Base-by-base conservation (phyloP, 2,888 invertebrate genomes). In the Coleophora flavipennella region DNA sequence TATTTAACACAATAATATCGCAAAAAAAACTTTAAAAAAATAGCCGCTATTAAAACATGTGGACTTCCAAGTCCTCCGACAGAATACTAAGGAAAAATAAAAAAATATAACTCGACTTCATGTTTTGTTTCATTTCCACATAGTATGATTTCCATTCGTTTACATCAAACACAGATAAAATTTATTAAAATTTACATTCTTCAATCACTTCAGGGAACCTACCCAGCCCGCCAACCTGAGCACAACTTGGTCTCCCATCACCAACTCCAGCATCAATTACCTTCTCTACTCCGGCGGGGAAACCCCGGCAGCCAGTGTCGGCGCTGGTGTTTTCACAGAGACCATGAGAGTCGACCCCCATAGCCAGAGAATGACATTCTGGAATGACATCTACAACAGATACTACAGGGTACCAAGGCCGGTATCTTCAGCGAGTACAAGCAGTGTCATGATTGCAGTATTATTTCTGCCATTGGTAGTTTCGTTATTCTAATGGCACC, bases 271-370 rank as follows among this genome's bases (percentile, higher is more conserved):
- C 2, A 43, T 57, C 1, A 53, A 55, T 43, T 66, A 65, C 46
- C 46, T 68, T 3, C 49, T 55, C 37, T 63, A 57, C 29, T 50
- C 53, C 2, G 68, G 74, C 8, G 55, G 52, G n/a, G 44, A 49
- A 3, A 35, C 38, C 10, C 3, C 31, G 8, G 9, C 38, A n/a
- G 11, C 14, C 36, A 8, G 8, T 25, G 50, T 42, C 41, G 41
- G 43, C 12, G 33, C 40, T 2, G 11, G 42, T 0, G 44, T 46
- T n/a, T 45, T 42, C 36, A 33, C 40, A 0, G 64, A 67, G 38
- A 45, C 51, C 8, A 10, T 45, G 1, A 57, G 55, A 32, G 45
- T 52, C 6, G 58, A 65, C 45, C 77, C 77, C 1, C 70, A 74
- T 27, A 38, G 51, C 1, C 46, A 56, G 12, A 51, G 62, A 0